A percentile compares a stretch with the other conserved stretches of the same genome.
Evolutionary conservation across 2,113 vertebrate species (phyloP).

Genomic region (Pheucticus melanocephalus): DNA sequence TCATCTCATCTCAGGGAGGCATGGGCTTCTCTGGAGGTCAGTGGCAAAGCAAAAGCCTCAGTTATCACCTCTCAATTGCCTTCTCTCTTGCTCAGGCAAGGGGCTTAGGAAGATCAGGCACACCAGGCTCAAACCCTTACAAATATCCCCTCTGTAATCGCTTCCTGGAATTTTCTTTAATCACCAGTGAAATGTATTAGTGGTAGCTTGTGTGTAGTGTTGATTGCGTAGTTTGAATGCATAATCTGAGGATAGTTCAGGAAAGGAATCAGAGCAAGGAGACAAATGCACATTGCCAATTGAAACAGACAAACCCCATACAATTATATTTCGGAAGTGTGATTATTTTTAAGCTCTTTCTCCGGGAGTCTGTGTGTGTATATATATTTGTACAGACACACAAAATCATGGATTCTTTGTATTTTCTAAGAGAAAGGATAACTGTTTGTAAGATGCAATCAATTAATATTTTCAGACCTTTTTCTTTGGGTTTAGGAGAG

Average conservation of each 20-base stretch:
- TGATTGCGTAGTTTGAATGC: slow-evolving; percentile 20
- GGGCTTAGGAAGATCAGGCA: not conserved
- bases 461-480: not conserved
- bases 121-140: not conserved
- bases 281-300: not conserved
- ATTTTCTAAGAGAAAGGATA: not conserved
- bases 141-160: slow-evolving; percentile 20
- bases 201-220: not conserved
- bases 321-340: not conserved
- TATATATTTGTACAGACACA: not conserved
- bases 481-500: not conserved
- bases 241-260: not conserved
- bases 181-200: slow-evolving; percentile 37
- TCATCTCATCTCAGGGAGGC: not conserved
- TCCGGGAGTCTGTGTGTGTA: not conserved
- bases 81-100: not conserved
- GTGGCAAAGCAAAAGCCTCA: not conserved
- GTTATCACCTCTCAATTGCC: not conserved
- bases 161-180: slow-evolving; percentile 51
- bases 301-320: not conserved
- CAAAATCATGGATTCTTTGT: not conserved
- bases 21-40: not conserved
- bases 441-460: not conserved
- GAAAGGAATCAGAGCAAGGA: not conserved
- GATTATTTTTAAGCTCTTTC: slow-evolving; percentile 1